Percentiles rank a stretch among this genome's conserved stretches.
Evolutionary conservation across 2,888 invertebrate species (phyloP).

Genomic region (Acrocyrtus sp.): DNA sequence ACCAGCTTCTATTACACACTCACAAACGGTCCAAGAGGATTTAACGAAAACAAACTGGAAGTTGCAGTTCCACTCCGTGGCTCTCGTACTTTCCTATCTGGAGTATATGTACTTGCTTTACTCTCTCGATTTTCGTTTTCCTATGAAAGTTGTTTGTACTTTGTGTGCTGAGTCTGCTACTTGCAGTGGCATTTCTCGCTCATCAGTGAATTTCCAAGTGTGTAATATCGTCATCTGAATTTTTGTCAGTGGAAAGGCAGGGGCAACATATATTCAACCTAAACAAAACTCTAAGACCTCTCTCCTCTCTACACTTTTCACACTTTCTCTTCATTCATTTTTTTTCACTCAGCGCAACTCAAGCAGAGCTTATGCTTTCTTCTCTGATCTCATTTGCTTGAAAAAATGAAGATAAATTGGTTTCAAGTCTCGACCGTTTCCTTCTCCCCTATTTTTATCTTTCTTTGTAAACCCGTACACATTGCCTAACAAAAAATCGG

Average conservation of each 20-base stretch:
- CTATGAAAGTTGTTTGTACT: neutral
- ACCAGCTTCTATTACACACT: conserved; percentile 1
- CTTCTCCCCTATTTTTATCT: neutral
- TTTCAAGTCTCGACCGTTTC: conserved; percentile 22
- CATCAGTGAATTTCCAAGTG: neutral
- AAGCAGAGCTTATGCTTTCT: neutral
- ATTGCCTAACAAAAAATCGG: conserved; percentile 41
- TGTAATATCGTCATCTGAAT: neutral
- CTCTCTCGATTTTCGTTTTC: neutral
- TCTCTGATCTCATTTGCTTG: conserved; percentile 44
- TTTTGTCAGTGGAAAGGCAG: neutral
- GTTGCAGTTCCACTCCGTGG: no score
- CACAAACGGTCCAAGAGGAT: conserved; percentile 22
- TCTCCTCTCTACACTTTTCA: neutral
- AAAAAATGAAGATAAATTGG: conserved; percentile 53
- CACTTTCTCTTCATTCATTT: neutral
- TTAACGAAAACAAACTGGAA: neutral
- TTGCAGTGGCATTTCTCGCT: neutral
- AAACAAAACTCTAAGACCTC: neutral
- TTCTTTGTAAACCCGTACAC: neutral
- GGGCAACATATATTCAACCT: neutral
- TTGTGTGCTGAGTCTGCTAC: neutral
- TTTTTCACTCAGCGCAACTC: conserved; percentile 12
- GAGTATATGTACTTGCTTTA: no score
- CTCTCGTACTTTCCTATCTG: no score